Evolutionary conservation across 2,797 vertebrate genomes (phyloP), one percentile per base, ranked within the genome.

Genomic region (Petrocephalus sullivani): DNA sequence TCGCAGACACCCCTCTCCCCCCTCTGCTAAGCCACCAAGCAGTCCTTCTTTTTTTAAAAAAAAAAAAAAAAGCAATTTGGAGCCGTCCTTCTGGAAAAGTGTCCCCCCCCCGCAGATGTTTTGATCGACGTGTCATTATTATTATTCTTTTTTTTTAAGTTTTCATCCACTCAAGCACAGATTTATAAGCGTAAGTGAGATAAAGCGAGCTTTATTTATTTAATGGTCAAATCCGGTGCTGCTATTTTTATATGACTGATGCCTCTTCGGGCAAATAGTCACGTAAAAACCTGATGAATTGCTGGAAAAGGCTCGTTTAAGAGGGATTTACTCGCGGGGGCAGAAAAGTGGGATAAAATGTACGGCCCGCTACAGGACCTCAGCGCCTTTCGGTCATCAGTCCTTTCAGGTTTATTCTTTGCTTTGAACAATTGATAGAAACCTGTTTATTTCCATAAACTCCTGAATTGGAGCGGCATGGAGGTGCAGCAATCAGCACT

Each of bases 1-100:
- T 8, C 28, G 61, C 19, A 2, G 51, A 46, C 12, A n/a, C 28
- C 8, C 3, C 21, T 28, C 3, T 1, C 51, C 53, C 10, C n/a
- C 21, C 54, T 46, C 12, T 6, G 5, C 81, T 61, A 64, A 58
- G 46, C 57, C 7, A 3, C 54, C 14, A 82, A 49, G 60, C 0
- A 16, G 81, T 46, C 46, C 3, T 41, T 41, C 3, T 41, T 41
- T 41, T 41, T 41, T 41, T 41, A 41, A 41, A 28, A 53, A 87
- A 83, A 81, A 81, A 81, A 58, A 60, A 51, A 54, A 41, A 88
- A 64, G 81, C 87, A 53, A 67, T 56, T 61, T 57, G 60, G 9
- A 85, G 81, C 54, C 23, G 49, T 16, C 49, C 6, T 67, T 88
- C 57, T 33, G 49, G 57, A 67, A 83, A 88, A 85, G 49, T 71